Conservation (phyloP, 2,888 invertebrate species). For the Ennomos erosarius region DNA sequence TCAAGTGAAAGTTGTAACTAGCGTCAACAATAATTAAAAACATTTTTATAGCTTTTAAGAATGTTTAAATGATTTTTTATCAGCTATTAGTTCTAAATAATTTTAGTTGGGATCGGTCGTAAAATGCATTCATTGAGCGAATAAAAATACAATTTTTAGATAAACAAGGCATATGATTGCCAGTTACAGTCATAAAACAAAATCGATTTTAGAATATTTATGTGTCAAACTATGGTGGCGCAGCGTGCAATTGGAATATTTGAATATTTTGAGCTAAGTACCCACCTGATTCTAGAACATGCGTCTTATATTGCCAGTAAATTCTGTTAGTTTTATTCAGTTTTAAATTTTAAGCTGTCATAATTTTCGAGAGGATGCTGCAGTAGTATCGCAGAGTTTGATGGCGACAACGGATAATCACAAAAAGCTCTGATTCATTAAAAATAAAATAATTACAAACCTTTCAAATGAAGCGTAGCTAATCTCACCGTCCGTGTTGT, state of each 20-base stretch:
- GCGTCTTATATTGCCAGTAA: constrained; percentile 15
- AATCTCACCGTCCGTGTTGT: constrained; percentile 42
- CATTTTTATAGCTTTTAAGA: constrained; percentile 60
- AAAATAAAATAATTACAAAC: constrained; percentile 31
- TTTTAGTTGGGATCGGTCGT: constrained; percentile 58
- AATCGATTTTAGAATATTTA: constrained; percentile 63
- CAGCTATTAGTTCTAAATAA: constrained; percentile 60
- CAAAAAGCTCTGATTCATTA: constrained; percentile 7
- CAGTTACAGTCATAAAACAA: constrained; percentile 61
- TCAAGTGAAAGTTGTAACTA: constrained; percentile 55
- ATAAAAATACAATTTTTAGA: constrained; percentile 53
- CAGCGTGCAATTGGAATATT: constrained; percentile 59
- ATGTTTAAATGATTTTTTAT: constrained; percentile 66
- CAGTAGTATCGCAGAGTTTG: neutral
- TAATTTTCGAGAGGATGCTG: constrained; percentile 1
- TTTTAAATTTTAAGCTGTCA: constrained; percentile 30
- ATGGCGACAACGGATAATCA: neutral
- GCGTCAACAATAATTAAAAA: constrained; percentile 56
- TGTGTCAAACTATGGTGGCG: constrained; percentile 54
- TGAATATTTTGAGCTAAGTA: constrained; percentile 39
- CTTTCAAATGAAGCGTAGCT: constrained; percentile 38
- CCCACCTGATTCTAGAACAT: neutral
- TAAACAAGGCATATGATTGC: constrained; percentile 63
- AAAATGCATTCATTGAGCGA: constrained; percentile 37
- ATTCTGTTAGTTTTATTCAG: constrained; percentile 33